These are phyloP conservation scores for Oxytorus armatus DNA, from an alignment of 2,888 invertebrate genomes.

Conservation along the genomic window DNA sequence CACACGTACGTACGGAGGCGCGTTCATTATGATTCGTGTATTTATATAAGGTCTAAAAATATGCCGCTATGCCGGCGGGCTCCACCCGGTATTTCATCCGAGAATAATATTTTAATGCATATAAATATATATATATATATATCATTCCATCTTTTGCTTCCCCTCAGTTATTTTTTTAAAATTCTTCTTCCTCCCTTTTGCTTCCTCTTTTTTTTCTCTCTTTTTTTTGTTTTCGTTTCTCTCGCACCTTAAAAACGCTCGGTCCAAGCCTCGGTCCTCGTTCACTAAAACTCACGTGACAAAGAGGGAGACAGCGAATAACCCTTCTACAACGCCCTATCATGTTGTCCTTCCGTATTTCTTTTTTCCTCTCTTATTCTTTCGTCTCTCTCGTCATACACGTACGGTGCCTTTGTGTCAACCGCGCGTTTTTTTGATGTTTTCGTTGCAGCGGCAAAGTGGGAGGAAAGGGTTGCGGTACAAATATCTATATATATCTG, in stretches of 20 bases:
- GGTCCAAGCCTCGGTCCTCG: too few relatives aligned
- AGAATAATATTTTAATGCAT: constrained; percentile 85
- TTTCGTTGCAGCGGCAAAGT: constrained; percentile 63
- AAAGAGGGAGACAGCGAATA: too few relatives aligned
- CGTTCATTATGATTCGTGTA: constrained; percentile 85
- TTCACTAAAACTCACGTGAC: too few relatives aligned
- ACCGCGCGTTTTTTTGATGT: constrained; percentile 80
- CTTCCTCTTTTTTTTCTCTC: constrained; percentile 53
- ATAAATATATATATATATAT: too few relatives aligned
- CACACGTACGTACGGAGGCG: constrained; percentile 74
- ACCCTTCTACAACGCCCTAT: too few relatives aligned
- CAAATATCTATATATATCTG: constrained; percentile 22
- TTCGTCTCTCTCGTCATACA: constrained; percentile 47
- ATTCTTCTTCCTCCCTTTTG: constrained; percentile 67
- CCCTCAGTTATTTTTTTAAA: too few relatives aligned
- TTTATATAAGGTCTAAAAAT: constrained; percentile 85
- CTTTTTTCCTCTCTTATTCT: constrained; percentile 41
- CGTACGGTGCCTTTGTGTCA: constrained; percentile 76
- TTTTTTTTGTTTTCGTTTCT: too few relatives aligned
- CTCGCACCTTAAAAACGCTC: too few relatives aligned
- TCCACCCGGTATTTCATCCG: constrained; percentile 85
- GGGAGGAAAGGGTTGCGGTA: not conserved
- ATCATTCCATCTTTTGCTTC: too few relatives aligned
- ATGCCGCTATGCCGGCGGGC: constrained; percentile 82
- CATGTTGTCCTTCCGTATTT: too few relatives aligned